Percentiles rank a stretch among this genome's conserved stretches.
Evolutionary conservation across 2,888 invertebrate species (phyloP).

Genomic region (Podotricha telesiphe): DNA sequence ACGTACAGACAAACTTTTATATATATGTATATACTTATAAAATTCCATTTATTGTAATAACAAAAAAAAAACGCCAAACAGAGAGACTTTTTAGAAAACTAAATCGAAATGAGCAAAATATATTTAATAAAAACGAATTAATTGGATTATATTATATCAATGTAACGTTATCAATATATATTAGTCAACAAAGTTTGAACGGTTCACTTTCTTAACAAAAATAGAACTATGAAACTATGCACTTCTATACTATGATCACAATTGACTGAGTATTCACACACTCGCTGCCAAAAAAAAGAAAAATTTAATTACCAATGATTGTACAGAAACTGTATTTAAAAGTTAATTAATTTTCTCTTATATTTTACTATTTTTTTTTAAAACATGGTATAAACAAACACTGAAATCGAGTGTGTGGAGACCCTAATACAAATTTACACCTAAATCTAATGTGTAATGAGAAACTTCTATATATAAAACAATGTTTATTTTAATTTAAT

Average conservation of each 20-base stretch:
- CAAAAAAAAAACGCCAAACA: conserved; percentile 22
- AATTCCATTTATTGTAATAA: neutral
- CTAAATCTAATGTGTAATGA: conserved; percentile 14
- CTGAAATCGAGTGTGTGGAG: neutral
- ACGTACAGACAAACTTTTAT: conserved; percentile 18
- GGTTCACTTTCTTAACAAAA: conserved; percentile 29
- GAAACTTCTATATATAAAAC: neutral
- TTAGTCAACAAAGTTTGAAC: conserved; percentile 27
- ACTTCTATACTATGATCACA: conserved; percentile 15
- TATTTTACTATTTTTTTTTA: too few relatives aligned
- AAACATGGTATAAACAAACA: neutral
- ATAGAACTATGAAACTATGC: conserved; percentile 30
- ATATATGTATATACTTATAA: conserved; percentile 10
- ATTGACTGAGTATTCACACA: conserved; percentile 23
- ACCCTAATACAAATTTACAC: conserved; percentile 11
- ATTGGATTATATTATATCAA: conserved; percentile 13
- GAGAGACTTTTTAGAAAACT: conserved; percentile 22
- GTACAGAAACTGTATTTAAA: too few relatives aligned
- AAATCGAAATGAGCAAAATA: neutral
- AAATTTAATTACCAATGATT: too few relatives aligned
- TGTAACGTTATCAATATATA: conserved; percentile 21
- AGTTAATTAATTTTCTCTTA: too few relatives aligned
- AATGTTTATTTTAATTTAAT: too few relatives aligned
- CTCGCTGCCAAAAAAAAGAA: neutral
- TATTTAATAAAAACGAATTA: neutral